Evolutionary conservation across 2,113 vertebrate genomes (phyloP).

Genomic region (Sarotherodon lohbergeri): DNA sequence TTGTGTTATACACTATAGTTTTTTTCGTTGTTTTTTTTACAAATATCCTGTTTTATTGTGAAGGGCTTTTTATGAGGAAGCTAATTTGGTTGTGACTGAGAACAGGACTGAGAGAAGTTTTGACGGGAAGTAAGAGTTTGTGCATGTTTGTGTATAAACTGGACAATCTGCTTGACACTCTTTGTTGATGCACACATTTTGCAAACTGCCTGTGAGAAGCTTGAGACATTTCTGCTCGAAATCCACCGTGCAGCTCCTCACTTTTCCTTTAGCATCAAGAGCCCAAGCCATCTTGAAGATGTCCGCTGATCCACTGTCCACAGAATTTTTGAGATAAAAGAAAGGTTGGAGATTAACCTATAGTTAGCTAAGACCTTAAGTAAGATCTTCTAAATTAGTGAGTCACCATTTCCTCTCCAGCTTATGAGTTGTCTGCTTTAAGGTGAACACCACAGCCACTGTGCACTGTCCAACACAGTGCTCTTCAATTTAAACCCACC

Average conservation of each 20-base stretch:
- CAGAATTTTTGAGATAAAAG: not conserved
- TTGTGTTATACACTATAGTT: not conserved
- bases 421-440: not conserved
- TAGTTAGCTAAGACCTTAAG: not conserved
- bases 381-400: not conserved
- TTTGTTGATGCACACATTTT: not conserved
- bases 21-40: not conserved
- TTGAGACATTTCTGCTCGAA: not conserved
- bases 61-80: not conserved
- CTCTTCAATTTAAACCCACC: not conserved
- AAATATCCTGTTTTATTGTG: not conserved
- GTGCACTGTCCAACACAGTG: not conserved
- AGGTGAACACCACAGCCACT: not conserved
- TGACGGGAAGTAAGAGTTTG: not conserved
- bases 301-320: fast-evolving
- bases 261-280: not conserved
- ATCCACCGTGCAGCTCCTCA: not conserved
- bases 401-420: not conserved
- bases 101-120: not conserved
- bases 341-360: not conserved
- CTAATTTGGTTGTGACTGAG: not conserved
- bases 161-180: not conserved
- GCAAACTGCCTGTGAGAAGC: not conserved
- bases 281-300: not conserved
- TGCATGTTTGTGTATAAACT: not conserved